Evolutionary conservation across 2,113 vertebrate genomes (phyloP).

Genomic region (Addax nasomaculatus): DNA sequence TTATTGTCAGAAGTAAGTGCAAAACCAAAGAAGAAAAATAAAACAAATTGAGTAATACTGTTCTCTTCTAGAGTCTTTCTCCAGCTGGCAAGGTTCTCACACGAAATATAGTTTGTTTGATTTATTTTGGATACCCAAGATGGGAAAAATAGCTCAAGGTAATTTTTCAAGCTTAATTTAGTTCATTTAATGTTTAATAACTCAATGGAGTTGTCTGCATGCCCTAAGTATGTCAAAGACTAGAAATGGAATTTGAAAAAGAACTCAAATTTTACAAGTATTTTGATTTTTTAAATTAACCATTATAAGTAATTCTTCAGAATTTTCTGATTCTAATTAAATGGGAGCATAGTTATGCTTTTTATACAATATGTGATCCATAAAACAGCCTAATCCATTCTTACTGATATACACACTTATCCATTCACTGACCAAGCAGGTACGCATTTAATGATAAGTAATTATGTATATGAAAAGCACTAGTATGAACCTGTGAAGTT

Average conservation of each 20-base stretch:
- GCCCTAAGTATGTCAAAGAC: slow-evolving; percentile 34
- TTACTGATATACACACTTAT: neutral
- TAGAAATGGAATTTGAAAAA: neutral
- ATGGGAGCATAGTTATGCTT: neutral
- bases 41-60: slow-evolving; percentile 28
- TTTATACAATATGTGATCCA: neutral
- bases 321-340: neutral
- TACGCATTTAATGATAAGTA: neutral
- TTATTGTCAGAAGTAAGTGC: neutral
- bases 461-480: neutral
- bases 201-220: slow-evolving; percentile 74
- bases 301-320: neutral
- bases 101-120: slow-evolving; percentile 67
- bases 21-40: neutral
- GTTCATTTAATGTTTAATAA: slow-evolving; percentile 82
- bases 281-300: neutral
- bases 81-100: neutral
- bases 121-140: slow-evolving; percentile 74
- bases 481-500: neutral
- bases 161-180: slow-evolving; percentile 81
- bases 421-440: neutral
- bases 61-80: slow-evolving; percentile 55
- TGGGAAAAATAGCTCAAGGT: slow-evolving; percentile 76
- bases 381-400: neutral
- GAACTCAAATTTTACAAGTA: neutral